Percentiles rank a stretch among this genome's conserved stretches.
phyloP scores from a whole-genome alignment of 1,140 invertebrate species.

The Microvelia longipes region DNA sequence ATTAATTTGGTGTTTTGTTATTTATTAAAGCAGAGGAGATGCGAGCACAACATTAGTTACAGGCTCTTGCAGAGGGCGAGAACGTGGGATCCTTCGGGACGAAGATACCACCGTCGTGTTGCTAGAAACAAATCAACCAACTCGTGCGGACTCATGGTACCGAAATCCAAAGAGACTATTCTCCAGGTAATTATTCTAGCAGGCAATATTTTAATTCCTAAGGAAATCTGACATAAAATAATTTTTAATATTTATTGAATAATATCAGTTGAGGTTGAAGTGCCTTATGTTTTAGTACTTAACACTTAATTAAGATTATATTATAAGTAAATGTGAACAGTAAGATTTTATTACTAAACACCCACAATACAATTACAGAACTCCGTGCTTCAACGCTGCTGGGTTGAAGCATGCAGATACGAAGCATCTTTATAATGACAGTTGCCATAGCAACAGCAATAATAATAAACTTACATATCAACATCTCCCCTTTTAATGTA shows the following conservation, averaged over 20 bases:
- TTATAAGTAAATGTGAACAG: not conserved
- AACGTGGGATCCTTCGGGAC: slow-evolving; percentile 9
- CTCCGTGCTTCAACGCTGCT: too few relatives aligned
- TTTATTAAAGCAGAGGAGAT: slow-evolving; percentile 8
- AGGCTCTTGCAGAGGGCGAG: slow-evolving; percentile 8
- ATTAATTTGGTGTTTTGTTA: too few relatives aligned
- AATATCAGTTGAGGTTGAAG: not conserved
- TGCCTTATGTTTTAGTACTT: not conserved
- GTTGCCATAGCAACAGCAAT: too few relatives aligned
- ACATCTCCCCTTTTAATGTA: too few relatives aligned
- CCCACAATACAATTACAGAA: not conserved
- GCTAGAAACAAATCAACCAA: slow-evolving; percentile 2
- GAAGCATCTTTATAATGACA: too few relatives aligned
- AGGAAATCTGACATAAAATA: not conserved
- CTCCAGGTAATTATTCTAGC: not conserved
- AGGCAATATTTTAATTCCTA: not conserved
- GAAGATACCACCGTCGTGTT: slow-evolving; percentile 13
- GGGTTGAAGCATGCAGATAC: too few relatives aligned
- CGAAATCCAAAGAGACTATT: not conserved
- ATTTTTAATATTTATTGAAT: not conserved
- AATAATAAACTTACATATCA: too few relatives aligned
- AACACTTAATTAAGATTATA: not conserved
- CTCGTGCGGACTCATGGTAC: not conserved
- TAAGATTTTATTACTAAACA: not conserved
- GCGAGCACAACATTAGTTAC: slow-evolving; percentile 10